phyloP scores from a whole-genome alignment of 37 sponge, comb jelly and placozoan genomes.

The Petrosia ficiformis region DNA sequence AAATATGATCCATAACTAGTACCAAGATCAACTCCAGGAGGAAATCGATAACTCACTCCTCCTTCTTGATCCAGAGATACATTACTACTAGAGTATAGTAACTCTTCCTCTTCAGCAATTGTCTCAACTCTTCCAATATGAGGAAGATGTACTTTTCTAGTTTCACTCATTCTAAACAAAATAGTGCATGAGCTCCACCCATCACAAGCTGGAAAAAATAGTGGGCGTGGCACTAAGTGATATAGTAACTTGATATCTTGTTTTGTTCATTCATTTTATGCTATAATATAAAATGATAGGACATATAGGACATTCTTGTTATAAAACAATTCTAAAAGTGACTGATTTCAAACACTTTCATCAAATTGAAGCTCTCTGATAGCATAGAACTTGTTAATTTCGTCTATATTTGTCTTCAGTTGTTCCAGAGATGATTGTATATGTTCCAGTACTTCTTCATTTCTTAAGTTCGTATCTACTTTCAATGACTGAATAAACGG shows the following conservation, averaged over 20 bases:
- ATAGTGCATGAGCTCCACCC: too few species aligned
- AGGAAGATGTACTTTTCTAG: too few species aligned
- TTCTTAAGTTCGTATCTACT: slow-evolving; percentile 37
- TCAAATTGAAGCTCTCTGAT: slow-evolving; percentile 59
- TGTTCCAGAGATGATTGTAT: slow-evolving; percentile 13
- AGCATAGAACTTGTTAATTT: slow-evolving; percentile 64
- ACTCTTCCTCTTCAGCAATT: not conserved
- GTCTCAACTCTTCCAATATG: not conserved
- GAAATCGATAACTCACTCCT: slow-evolving; percentile 1
- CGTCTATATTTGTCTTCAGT: slow-evolving; percentile 50
- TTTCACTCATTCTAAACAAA: too few species aligned
- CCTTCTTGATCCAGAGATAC: not conserved
- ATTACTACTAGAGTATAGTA: not conserved
- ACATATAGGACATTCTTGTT: not conserved
- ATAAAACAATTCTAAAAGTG: not conserved
- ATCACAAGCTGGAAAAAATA: too few species aligned
- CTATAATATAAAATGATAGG: too few species aligned
- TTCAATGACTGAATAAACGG: slow-evolving; percentile 55
- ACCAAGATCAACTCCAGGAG: slow-evolving; percentile 26
- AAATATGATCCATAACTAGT: slow-evolving; percentile 50
- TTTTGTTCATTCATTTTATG: too few species aligned
- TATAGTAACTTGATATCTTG: too few species aligned
- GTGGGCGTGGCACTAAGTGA: too few species aligned
- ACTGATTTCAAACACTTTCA: slow-evolving; percentile 37
- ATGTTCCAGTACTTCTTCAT: slow-evolving; percentile 55